Evolutionary conservation across 2,113 vertebrate genomes (phyloP), one percentile per base, ranked within the genome.

Genomic region (Trichechus manatus): DNA sequence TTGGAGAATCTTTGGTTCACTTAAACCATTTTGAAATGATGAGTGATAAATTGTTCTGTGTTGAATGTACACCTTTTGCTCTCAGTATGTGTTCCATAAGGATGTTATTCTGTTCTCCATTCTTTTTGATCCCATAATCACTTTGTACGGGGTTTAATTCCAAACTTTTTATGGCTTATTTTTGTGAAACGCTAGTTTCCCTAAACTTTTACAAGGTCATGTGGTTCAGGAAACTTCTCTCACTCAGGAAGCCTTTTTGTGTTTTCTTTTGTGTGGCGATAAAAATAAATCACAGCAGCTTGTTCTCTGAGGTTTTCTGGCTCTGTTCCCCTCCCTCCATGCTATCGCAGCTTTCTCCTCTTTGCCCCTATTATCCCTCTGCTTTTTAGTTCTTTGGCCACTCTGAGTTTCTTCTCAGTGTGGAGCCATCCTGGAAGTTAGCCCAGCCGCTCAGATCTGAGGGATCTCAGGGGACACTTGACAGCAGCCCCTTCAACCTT

Each of bases 401-500:
- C 2, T 36, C 2, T 9, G 15, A 61, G 19, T 47, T 44, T 66
- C 36, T 75, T 9, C 53, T 92, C 72, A 10, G 13, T 23, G 4
- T 39, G 5, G 20, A 72, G 23, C 22, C 44, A 9, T 31, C 10
- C 11, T 39, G 4, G 33, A 44, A 25, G 5, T 70, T 22, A 11
- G 47, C 19, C 0, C 13, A 4, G 20, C 1, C 29, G 53, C 11
- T 31, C 3, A 79, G 0, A n/a, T 64, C 47, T 17, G 4, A 22
- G 39, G 42, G 20, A 56, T 33, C 15, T 15, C 6, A 47, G 25
- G 20, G 15, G 13, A 47, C 10, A 0, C 13, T 14, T 1, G 11
- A 64, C 3, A 10, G 7, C 2, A 4, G 19, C 1, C 6, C 31
- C 31, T 44, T 66, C 36, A 53, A 13, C 1, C 7, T 20, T 1